Evolutionary conservation across 2,113 vertebrate genomes (phyloP).

Genomic region (Catagonus wagneri): DNA sequence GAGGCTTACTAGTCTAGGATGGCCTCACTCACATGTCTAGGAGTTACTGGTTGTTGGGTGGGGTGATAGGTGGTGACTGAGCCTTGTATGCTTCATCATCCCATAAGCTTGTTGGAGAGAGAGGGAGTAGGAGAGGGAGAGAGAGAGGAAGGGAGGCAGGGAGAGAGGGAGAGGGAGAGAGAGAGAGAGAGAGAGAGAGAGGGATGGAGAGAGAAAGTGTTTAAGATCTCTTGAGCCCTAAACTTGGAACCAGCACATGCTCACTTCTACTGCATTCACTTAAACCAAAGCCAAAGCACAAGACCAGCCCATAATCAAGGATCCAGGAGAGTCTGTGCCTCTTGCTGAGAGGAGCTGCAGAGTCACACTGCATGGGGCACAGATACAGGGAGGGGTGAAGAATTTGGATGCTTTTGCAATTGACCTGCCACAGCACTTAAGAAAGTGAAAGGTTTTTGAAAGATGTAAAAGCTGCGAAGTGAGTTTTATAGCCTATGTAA

Average conservation of each 20-base stretch:
- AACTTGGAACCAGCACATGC: neutral
- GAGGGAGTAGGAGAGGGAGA: too few relatives aligned
- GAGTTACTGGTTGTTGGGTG: neutral
- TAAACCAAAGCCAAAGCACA: neutral
- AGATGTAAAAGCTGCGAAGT: neutral
- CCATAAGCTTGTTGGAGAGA: neutral
- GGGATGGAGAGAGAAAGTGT: neutral
- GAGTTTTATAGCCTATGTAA: neutral
- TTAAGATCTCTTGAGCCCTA: neutral
- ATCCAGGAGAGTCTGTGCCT: neutral
- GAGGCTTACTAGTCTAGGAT: neutral
- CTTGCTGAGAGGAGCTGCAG: neutral
- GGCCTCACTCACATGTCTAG: neutral
- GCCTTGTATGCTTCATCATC: neutral
- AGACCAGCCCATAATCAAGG: neutral
- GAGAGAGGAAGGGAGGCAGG: too few relatives aligned
- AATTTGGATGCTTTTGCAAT: neutral
- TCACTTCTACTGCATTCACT: neutral
- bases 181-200: too few relatives aligned
- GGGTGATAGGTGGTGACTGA: too few relatives aligned
- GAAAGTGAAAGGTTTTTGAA: slow-evolving; percentile 19
- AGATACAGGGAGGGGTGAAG: neutral
- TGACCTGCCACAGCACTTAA: neutral
- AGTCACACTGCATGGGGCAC: neutral
- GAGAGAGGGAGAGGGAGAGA: too few relatives aligned